A percentile compares a stretch with the other conserved stretches of the same genome.
Conservation (phyloP, 1,140 invertebrate genomes). For the Eriocheir sinensis region DNA sequence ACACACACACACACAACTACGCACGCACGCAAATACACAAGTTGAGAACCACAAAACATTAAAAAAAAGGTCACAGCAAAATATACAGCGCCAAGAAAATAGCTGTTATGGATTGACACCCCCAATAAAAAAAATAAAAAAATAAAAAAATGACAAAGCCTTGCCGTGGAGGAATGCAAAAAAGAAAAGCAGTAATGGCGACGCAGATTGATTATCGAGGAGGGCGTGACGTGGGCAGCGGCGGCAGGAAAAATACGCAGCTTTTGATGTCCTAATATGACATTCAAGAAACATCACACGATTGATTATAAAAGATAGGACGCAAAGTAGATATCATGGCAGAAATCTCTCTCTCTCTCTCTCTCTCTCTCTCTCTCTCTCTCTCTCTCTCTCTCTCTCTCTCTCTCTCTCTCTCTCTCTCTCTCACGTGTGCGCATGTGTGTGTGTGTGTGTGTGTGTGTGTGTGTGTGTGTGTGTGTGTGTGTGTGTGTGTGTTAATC, state of each 20-base stretch:
- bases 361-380: neutral
- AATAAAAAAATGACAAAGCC: too few relatives aligned
- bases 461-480: slow-evolving; percentile 18
- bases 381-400: neutral
- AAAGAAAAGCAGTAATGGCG: too few relatives aligned
- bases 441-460: slow-evolving; percentile 14
- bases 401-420: too few relatives aligned
- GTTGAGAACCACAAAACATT: too few relatives aligned
- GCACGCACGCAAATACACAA: too few relatives aligned
- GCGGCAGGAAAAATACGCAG: neutral
- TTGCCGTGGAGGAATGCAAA: too few relatives aligned
- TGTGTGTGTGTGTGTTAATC: neutral
- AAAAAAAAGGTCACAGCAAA: too few relatives aligned
- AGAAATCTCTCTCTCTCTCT: too few relatives aligned
- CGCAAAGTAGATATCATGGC: neutral
- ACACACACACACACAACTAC: too few relatives aligned
- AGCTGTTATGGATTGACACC: too few relatives aligned
- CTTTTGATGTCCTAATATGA: neutral
- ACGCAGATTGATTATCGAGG: neutral
- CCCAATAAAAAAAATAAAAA: too few relatives aligned
- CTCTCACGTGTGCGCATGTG: neutral
- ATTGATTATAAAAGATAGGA: neutral
- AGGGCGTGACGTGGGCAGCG: neutral
- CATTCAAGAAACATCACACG: neutral
- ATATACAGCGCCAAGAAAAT: too few relatives aligned